Base-by-base conservation (phyloP, 1,140 invertebrate genomes). In the Muscidifurax raptorellus region DNA sequence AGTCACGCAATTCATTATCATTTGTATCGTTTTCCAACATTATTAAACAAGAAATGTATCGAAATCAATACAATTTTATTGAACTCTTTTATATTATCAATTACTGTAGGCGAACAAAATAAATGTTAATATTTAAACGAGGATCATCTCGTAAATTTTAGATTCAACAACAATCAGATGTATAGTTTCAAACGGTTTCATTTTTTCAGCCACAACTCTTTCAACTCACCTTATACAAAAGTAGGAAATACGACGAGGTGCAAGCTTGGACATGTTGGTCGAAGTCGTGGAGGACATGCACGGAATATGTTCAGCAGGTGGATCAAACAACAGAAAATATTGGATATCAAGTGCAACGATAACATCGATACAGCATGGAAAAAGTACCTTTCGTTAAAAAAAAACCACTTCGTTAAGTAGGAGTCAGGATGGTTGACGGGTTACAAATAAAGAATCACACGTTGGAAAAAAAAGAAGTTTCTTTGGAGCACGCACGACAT, bases 381-480 rank as follows among this genome's bases (percentile, higher is more conserved):
- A 40, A 40, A 36, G 9, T 7, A 0, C 12, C 44, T 47, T 47
- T 47, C 10, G 15, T 59, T 22, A 18, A 59, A 22, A 18, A 22
- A 59, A 18, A 52, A n/a, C n/a, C 18, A 12, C 18, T 6, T 36
- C 36, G 7, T 36, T 59, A n/a, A 5, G n/a, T 18, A 22, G 52
- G 52, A 59, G 4, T 22, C 18, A n/a, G 22, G 36, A 6, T 28
- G 52, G 36, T n/a, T n/a, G 44, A 30, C 22, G 0, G 36, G 59
- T 79, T 28, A 67, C 18, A 79, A 79, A 79, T 66, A 79, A 47
- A 77, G 12, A 59, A 7, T 69, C 28, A 59, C n/a, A 32, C 18
- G 25, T 32, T 59, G 75, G 47, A 15, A 18, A 22, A 64, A 77
- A 77, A 77, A 69, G 15, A 69, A 13, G 10, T 44, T 69, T 67